Percentiles rank a stretch among this genome's conserved stretches.
Evolutionary conservation across 2,113 vertebrate species (phyloP).

Genomic region (Meriones unguiculatus): DNA sequence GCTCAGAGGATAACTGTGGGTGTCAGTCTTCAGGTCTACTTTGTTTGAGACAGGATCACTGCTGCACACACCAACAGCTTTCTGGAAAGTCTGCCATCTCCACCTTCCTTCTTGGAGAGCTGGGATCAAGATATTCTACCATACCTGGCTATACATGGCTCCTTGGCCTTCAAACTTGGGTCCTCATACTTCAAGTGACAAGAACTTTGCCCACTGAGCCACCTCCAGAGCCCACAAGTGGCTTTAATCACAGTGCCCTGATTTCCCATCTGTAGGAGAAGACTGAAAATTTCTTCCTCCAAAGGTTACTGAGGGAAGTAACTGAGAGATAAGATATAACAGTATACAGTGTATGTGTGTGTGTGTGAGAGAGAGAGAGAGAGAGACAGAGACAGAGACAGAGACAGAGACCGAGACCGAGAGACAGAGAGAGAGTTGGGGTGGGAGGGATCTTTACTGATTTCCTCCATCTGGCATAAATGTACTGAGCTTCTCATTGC

Average conservation of each 20-base stretch:
- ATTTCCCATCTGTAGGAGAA: not conserved
- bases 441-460: not conserved
- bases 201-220: not conserved
- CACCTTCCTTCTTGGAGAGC: not conserved
- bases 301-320: not conserved
- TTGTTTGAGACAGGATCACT: not conserved
- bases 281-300: not conserved
- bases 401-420: too few species aligned
- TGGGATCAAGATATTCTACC: not conserved
- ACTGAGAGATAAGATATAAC: not conserved
- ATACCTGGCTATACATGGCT: not conserved
- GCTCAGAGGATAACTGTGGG: too few species aligned
- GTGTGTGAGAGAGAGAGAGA: not conserved
- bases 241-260: not conserved
- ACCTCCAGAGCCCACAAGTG: not conserved
- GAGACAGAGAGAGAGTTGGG: too few species aligned
- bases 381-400: too few species aligned
- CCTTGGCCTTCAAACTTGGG: not conserved
- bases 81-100: not conserved
- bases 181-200: not conserved
- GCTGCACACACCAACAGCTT: not conserved
- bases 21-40: not conserved
- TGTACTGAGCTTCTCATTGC: accelerated
- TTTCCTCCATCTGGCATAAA: too few species aligned
- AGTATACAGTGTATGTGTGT: not conserved